Base-by-base conservation (phyloP, 2,888 invertebrate genomes). In the Drosophila sordidula region DNA sequence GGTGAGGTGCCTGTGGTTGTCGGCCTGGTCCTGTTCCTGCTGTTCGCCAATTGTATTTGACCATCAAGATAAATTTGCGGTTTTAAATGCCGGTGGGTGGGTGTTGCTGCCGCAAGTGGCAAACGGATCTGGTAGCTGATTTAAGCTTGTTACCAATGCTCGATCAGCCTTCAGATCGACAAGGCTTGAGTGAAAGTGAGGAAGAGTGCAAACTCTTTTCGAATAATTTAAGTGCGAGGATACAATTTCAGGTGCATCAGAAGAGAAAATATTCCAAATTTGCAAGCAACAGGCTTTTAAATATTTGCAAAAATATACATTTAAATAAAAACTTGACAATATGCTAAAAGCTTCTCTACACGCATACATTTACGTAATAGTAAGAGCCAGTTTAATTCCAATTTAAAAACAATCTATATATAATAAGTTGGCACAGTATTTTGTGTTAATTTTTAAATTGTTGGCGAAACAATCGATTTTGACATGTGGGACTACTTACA, bases 1-100 rank as follows among this genome's bases (percentile, higher is more conserved):
- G 86, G 69, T 71, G 59, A 36, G 44, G 34, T 51, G 46, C 54
- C 52, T 47, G 22, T 16, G 41, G 11, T 49, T 25, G 32, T 16
- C 56, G 12, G 45, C n/a, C 54, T 55, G 42, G 34, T 55, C 42
- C 52, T 57, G 26, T 44, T 51, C 45, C 61, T 61, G 9, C 47
- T 54, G 36, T 50, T 47, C 56, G 56, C 45, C 71, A 71, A 70
- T 77, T 75, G 71, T 67, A 69, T 69, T 76, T 78, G 75, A 47
- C 67, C 80, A 85, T 82, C 78, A 62, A 80, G 83, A 82, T 82
- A 85, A 72, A 66, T 75, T 54, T 54, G 49, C 69, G 49, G 63
- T 52, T 49, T 65, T 63, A 62, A 71, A 63, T 75, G 63, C 47
- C 42, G 50, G 22, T 61, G 75, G 67, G 78, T 78, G 75, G 77